Evolutionary conservation across 2,113 vertebrate species (phyloP).

Genomic region (Dendrocopos noguchii): DNA sequence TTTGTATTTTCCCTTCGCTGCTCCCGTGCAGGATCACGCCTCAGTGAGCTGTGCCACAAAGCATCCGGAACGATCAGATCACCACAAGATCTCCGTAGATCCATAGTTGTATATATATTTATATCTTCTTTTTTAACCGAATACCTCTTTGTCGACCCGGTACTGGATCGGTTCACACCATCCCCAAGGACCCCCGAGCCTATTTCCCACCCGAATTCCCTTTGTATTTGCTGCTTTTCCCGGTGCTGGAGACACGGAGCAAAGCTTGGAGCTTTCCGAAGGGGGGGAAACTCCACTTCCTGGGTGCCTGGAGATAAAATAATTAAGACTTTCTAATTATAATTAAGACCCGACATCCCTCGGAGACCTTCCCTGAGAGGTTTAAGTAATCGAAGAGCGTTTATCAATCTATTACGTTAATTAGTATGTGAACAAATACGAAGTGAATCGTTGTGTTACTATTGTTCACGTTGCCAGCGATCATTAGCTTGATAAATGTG

Average conservation of each 20-base stretch:
- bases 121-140: background rate
- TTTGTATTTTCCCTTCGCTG: fast-evolving
- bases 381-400: background rate
- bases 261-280: background rate
- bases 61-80: fast-evolving
- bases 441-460: too few species aligned
- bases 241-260: background rate
- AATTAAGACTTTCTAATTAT: background rate
- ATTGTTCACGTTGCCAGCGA: background rate
- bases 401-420: background rate
- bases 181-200: background rate
- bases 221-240: background rate
- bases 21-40: background rate
- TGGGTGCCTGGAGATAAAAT: background rate
- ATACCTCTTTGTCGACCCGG: background rate
- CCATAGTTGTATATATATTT: background rate
- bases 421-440: background rate
- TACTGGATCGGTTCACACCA: fast-evolving
- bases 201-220: background rate
- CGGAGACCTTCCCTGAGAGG: background rate
- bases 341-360: background rate
- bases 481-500: background rate
- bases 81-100: fast-evolving
- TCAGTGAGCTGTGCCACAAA: background rate
- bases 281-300: background rate